These are phyloP conservation scores for Calameuta filiformis DNA, from an alignment of 2,888 invertebrate genomes.

Conservation along the genomic window DNA sequence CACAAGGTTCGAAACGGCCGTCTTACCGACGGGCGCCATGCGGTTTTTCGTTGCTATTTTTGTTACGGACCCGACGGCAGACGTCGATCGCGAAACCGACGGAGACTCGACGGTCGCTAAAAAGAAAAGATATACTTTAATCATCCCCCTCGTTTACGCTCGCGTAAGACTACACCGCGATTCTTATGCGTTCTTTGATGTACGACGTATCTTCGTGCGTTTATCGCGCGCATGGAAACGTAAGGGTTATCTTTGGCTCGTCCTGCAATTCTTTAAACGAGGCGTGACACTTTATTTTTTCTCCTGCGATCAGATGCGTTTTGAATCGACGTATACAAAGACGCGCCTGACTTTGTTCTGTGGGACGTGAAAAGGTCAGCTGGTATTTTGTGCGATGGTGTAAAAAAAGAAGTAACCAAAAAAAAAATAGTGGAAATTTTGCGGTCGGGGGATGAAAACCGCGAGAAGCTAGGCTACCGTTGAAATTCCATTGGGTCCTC, in stretches of 20 bases:
- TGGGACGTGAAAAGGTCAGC: neutral
- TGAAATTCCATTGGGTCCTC: neutral
- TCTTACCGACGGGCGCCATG: slow-evolving; percentile 30
- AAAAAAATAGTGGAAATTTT: neutral
- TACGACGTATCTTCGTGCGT: neutral
- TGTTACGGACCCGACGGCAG: neutral
- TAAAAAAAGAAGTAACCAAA: neutral
- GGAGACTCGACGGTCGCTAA: neutral
- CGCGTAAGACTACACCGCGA: neutral
- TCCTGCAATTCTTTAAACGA: neutral
- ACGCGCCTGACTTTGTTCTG: neutral
- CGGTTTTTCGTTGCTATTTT: slow-evolving; percentile 30
- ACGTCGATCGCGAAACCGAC: neutral
- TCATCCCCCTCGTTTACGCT: neutral
- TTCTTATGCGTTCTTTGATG: neutral
- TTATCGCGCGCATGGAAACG: neutral
- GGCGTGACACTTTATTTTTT: no score
- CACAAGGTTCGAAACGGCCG: slow-evolving; percentile 52
- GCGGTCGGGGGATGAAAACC: neutral
- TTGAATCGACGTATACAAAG: neutral
- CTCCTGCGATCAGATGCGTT: neutral
- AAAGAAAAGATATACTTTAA: neutral
- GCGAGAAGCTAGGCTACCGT: neutral
- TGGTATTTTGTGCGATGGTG: neutral
- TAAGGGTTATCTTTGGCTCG: neutral